Conservation (phyloP, 1,140 invertebrate genomes). For the Agraylea sexmaculata region DNA sequence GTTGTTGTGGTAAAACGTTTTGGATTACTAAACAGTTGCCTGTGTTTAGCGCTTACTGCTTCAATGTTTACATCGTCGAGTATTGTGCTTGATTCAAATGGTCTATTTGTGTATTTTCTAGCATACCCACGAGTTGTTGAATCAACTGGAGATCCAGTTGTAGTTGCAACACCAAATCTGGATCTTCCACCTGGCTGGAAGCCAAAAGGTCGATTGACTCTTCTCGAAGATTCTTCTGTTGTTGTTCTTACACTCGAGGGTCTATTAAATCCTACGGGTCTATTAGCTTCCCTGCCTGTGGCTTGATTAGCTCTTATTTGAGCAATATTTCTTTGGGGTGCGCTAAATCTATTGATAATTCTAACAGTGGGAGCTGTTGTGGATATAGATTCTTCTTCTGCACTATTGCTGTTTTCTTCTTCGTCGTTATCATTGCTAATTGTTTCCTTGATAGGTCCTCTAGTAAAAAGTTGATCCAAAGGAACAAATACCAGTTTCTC, state of each 20-base stretch:
- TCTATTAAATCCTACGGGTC: constrained; percentile 13
- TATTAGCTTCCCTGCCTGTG: constrained; percentile 12
- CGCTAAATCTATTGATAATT: constrained; percentile 14
- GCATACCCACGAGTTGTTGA: constrained; percentile 29
- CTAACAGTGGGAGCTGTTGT: constrained; percentile 20
- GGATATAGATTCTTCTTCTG: constrained; percentile 24
- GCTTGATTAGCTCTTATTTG: background rate
- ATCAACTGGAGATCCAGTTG: constrained; percentile 21
- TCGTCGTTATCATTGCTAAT: constrained; percentile 30
- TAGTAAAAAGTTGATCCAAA: constrained; percentile 31
- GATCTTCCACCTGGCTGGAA: constrained; percentile 16
- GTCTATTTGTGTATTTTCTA: constrained; percentile 26
- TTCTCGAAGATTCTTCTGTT: constrained; percentile 6
- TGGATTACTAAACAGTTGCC: constrained; percentile 33
- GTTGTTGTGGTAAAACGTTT: constrained; percentile 17
- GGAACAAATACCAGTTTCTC: constrained; percentile 38
- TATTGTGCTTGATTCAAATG: constrained; percentile 9
- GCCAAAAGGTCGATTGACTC: constrained; percentile 16
- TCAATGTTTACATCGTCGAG: constrained; percentile 31
- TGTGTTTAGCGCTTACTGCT: constrained; percentile 37
- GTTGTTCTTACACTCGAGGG: constrained; percentile 4
- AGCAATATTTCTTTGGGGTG: constrained; percentile 8
- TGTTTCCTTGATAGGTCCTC: constrained; percentile 25
- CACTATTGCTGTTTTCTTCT: constrained; percentile 23
- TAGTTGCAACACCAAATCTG: constrained; percentile 14